A percentile compares a stretch with the other conserved stretches of the same genome.
phyloP scores from a whole-genome alignment of 2,888 invertebrate species.

The Drosophila mercatorum region DNA sequence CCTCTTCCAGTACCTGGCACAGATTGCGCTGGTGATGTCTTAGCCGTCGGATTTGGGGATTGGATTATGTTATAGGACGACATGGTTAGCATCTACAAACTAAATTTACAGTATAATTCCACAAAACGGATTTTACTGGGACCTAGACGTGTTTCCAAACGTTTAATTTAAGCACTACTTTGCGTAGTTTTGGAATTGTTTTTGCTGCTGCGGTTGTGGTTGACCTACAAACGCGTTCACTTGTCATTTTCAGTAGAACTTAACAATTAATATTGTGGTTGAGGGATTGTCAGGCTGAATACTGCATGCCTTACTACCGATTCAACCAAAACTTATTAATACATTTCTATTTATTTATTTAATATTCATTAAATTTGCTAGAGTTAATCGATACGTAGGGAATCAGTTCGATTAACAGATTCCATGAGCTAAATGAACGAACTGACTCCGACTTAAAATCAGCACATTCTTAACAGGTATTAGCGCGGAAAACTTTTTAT shows the following conservation, averaged over 20 bases:
- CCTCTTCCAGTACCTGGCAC: constrained; percentile 54
- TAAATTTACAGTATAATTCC: not conserved
- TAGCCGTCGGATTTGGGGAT: constrained; percentile 21
- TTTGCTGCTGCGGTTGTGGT: not conserved
- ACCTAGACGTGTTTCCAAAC: constrained; percentile 6
- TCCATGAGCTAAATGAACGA: constrained; percentile 6
- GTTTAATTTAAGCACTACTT: not conserved
- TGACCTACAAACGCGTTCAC: not conserved
- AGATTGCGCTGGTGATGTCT: constrained; percentile 56
- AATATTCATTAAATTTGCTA: not conserved
- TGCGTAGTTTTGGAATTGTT: constrained; percentile 13
- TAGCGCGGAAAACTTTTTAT: not conserved
- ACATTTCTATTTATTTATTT: constrained; percentile 14
- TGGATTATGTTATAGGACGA: constrained; percentile 20
- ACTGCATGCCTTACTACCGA: not conserved
- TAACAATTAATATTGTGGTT: not conserved
- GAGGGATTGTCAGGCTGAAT: not conserved
- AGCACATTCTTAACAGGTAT: not conserved
- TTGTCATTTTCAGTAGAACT: not conserved
- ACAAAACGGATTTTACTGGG: constrained; percentile 9
- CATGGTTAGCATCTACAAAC: constrained; percentile 26
- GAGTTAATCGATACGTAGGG: constrained; percentile 2
- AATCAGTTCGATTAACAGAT: constrained; percentile 15
- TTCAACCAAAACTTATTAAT: not conserved
- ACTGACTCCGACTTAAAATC: not conserved